These are phyloP conservation scores for Drosophila histrio DNA, from an alignment of 2,888 invertebrate genomes.

Conservation along the genomic window DNA sequence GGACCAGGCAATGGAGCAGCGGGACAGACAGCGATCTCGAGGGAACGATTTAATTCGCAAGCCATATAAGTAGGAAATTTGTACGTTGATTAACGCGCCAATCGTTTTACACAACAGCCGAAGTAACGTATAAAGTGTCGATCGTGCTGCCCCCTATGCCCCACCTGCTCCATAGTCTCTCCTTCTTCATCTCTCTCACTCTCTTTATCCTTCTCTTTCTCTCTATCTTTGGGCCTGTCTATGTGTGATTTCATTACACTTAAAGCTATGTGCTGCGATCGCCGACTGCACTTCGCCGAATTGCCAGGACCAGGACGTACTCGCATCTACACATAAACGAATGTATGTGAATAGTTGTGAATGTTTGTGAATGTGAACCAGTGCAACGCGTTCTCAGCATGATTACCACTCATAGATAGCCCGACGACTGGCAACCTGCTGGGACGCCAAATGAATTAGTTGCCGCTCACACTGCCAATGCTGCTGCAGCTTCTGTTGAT, in stretches of 20 bases:
- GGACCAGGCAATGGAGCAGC: not conserved
- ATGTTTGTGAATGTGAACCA: conserved; percentile 54
- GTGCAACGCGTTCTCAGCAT: conserved; percentile 69
- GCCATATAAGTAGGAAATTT: conserved; percentile 81
- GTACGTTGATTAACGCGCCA: conserved; percentile 82
- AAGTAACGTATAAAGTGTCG: conserved; percentile 65
- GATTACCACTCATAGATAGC: conserved; percentile 82
- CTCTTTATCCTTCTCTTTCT: conserved; percentile 8
- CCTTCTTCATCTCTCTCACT: conserved; percentile 1
- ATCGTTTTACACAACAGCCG: conserved; percentile 74
- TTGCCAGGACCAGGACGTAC: conserved; percentile 48
- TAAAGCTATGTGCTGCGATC: conserved; percentile 53
- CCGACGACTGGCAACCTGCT: conserved; percentile 70
- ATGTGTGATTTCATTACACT: conserved; percentile 78
- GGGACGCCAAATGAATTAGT: conserved; percentile 79
- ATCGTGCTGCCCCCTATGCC: conserved; percentile 27
- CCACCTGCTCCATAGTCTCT: conserved; percentile 13
- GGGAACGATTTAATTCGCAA: conserved; percentile 83
- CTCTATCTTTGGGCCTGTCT: conserved; percentile 39
- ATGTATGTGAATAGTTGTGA: not conserved
- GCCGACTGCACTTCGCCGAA: conserved; percentile 55
- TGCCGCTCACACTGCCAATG: conserved; percentile 55
- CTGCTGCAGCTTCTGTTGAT: conserved; percentile 34
- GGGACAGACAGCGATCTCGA: conserved; percentile 71
- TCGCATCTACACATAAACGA: conserved; percentile 3